phyloP scores from a whole-genome alignment of 2,797 vertebrate species.

The Lepilemur septentrionalis region DNA sequence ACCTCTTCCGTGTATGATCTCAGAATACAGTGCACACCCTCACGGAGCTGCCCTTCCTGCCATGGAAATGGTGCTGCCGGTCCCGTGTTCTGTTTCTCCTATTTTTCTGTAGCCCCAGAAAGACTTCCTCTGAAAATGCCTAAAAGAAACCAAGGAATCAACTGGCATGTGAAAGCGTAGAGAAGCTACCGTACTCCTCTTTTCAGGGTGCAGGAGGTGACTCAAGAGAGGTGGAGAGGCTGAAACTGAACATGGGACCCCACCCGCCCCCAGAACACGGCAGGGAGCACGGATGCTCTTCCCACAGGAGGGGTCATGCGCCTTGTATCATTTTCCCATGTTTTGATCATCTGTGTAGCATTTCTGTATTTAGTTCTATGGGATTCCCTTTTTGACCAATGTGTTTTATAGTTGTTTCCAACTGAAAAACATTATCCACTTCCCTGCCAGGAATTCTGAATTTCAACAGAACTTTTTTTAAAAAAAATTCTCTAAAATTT shows the following conservation, averaged over 20 bases:
- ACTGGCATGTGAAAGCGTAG: not conserved
- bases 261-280: not conserved
- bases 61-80: too few species aligned
- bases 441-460: not conserved
- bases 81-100: not conserved
- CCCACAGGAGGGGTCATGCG: too few species aligned
- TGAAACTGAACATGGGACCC: not conserved
- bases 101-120: not conserved
- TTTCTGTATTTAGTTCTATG: not conserved
- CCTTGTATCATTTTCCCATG: not conserved
- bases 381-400: not conserved
- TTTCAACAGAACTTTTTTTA: not conserved
- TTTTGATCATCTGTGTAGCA: not conserved
- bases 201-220: not conserved
- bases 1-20: not conserved
- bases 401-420: not conserved
- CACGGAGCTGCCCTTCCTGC: not conserved
- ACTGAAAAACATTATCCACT: not conserved
- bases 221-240: not conserved
- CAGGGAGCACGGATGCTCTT: accelerated
- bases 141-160: not conserved
- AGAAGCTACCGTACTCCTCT: not conserved
- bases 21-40: accelerated
- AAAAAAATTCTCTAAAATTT: not conserved
- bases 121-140: too few species aligned